These are phyloP conservation scores for Homalodisca vitripennis DNA, from an alignment of 1,140 invertebrate genomes.

Conservation along the genomic window DNA sequence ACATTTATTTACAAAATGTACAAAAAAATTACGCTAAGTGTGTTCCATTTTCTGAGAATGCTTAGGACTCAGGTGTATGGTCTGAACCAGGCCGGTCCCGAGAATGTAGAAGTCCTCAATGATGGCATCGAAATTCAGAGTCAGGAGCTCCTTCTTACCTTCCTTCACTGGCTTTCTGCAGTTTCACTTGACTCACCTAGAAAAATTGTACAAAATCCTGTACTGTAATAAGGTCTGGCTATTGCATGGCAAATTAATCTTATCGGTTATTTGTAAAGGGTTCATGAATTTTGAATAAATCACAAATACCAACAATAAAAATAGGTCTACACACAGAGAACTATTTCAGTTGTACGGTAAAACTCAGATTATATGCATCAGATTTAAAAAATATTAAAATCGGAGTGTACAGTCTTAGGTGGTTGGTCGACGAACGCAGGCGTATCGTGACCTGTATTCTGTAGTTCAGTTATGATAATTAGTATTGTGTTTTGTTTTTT, in stretches of 20 bases:
- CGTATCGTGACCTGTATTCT: too few species aligned
- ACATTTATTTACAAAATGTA: constrained; percentile 2
- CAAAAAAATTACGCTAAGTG: not conserved
- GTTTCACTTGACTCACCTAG: constrained; percentile 35
- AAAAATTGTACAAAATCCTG: constrained; percentile 23
- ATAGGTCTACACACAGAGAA: not conserved
- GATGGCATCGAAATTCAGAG: constrained; percentile 38
- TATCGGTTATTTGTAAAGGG: not conserved
- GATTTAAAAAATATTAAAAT: not conserved
- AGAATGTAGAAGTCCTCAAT: constrained; percentile 41
- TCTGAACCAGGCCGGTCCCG: constrained; percentile 38
- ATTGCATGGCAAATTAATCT: constrained; percentile 9
- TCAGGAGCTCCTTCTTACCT: constrained; percentile 17
- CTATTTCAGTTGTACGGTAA: not conserved
- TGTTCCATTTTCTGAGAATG: not conserved
- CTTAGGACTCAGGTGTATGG: constrained; percentile 34
- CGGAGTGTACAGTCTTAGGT: too few species aligned
- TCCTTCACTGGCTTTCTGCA: constrained; percentile 31
- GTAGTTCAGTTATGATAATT: too few species aligned
- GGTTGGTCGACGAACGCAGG: too few species aligned
- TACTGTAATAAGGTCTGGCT: not conserved
- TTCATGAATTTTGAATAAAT: constrained; percentile 6
- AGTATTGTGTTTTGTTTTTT: too few species aligned
- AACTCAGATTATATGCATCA: not conserved
- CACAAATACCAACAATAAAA: not conserved